A percentile compares a stretch with the other conserved stretches of the same genome.
Evolutionary conservation across 2,797 vertebrate genomes (phyloP).

Genomic region (Orientallactaga sibirica): DNA sequence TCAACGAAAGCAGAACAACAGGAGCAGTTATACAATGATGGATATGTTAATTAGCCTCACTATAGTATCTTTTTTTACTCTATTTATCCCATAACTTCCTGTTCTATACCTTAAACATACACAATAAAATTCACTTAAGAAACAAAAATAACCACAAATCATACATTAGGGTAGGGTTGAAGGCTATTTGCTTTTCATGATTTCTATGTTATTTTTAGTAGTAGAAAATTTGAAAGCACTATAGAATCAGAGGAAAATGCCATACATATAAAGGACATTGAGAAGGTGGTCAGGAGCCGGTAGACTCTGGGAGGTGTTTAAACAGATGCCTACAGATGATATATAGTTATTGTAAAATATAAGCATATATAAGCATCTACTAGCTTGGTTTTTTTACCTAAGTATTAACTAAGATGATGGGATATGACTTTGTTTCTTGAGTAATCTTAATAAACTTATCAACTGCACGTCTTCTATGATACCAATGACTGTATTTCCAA

Average conservation of each 20-base stretch:
- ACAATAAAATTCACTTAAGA: neutral
- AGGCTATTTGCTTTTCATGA: neutral
- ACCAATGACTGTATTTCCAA: neutral
- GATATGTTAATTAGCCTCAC: neutral
- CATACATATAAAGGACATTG: neutral
- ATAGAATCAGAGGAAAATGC: neutral
- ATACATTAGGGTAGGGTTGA: neutral
- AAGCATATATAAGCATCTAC: neutral
- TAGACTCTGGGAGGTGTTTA: neutral
- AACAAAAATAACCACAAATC: neutral
- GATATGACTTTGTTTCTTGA: constrained; percentile 23
- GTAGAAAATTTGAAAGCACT: neutral
- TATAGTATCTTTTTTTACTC: neutral
- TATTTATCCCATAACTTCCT: neutral
- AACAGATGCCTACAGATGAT: neutral
- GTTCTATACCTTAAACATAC: neutral
- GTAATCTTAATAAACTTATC: constrained; percentile 24
- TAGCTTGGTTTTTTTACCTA: constrained; percentile 3
- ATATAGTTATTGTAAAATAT: neutral
- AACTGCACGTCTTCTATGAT: neutral
- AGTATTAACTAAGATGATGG: neutral
- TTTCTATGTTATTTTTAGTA: constrained; percentile 43
- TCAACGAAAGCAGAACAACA: neutral
- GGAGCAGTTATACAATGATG: neutral
- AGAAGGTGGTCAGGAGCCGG: neutral